A percentile compares a stretch with the other conserved stretches of the same genome.
Conservation (phyloP, 2,888 invertebrate genomes). For the Eretmocerus hayati region DNA sequence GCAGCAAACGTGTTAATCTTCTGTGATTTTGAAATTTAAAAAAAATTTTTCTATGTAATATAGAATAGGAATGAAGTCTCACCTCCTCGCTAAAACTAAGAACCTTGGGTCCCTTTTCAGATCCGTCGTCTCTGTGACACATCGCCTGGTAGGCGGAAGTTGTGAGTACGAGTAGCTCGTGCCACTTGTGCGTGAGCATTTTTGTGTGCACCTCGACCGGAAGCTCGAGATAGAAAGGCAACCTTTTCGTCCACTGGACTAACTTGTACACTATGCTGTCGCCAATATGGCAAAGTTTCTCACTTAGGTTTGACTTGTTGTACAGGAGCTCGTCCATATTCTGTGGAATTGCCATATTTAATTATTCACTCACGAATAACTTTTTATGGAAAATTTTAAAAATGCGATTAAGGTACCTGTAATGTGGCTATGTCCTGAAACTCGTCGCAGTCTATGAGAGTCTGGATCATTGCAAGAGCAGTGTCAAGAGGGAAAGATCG, state of each 20-base stretch:
- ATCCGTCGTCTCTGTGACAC: conserved; percentile 52
- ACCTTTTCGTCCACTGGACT: conserved; percentile 97
- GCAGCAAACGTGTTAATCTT: too few species aligned
- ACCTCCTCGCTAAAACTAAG: conserved; percentile 85
- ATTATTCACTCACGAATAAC: neutral
- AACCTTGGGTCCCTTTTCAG: conserved; percentile 52
- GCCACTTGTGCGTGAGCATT: conserved; percentile 96
- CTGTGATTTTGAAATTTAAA: too few species aligned
- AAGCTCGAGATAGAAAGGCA: conserved; percentile 94
- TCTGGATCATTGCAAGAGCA: conserved; percentile 81
- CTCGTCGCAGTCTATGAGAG: conserved; percentile 92
- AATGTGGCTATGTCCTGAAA: conserved; percentile 92
- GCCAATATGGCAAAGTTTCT: conserved; percentile 90
- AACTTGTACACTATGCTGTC: conserved; percentile 97
- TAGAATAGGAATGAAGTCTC: conserved; percentile 27
- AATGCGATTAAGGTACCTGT: conserved; percentile 42
- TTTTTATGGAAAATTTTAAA: neutral
- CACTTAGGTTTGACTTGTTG: conserved; percentile 84
- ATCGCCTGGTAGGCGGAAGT: conserved; percentile 92
- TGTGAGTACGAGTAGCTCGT: conserved; percentile 87
- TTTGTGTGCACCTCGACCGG: conserved; percentile 94
- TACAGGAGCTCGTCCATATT: conserved; percentile 86
- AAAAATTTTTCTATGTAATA: too few species aligned
- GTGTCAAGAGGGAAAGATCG: conserved; percentile 76
- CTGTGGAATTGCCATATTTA: too few species aligned